Evolutionary conservation across 2,888 invertebrate species (phyloP).

Genomic region (Linnaemya tessellans): DNA sequence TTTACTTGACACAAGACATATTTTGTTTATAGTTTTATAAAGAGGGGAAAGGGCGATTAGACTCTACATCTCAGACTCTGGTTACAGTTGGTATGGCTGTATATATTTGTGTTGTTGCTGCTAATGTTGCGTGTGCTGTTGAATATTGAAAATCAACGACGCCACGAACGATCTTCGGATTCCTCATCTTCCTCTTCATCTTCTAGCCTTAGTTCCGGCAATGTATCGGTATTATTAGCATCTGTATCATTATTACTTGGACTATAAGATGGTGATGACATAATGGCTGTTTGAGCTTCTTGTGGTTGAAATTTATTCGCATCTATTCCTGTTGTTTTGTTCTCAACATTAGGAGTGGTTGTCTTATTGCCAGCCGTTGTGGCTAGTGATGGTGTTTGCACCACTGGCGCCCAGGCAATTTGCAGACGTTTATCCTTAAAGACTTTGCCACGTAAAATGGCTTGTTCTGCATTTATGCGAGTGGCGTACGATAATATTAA

Average conservation of each 20-base stretch:
- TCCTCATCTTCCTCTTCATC: slow-evolving; percentile 94
- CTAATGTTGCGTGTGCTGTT: slow-evolving; percentile 52
- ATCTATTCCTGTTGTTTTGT: slow-evolving; percentile 74
- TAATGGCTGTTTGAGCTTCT: slow-evolving; percentile 44
- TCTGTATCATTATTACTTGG: slow-evolving; percentile 76
- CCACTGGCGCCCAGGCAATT: slow-evolving; percentile 81
- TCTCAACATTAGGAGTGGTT: slow-evolving; percentile 75
- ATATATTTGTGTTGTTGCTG: slow-evolving; percentile 55
- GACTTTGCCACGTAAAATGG: slow-evolving; percentile 83
- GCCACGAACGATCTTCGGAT: slow-evolving; percentile 94
- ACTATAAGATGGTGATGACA: slow-evolving; percentile 56
- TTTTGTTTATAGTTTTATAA: slow-evolving; percentile 22
- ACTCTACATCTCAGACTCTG: slow-evolving; percentile 73
- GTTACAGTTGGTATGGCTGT: slow-evolving; percentile 70
- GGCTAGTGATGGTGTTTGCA: slow-evolving; percentile 74
- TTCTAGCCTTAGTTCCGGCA: slow-evolving; percentile 89
- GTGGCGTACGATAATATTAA: slow-evolving; percentile 82
- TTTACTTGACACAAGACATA: slow-evolving; percentile 36
- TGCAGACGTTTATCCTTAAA: slow-evolving; percentile 90
- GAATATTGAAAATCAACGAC: slow-evolving; percentile 87
- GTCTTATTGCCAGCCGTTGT: slow-evolving; percentile 53
- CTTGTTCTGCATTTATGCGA: slow-evolving; percentile 83
- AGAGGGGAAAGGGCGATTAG: slow-evolving; percentile 55
- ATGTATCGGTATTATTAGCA: slow-evolving; percentile 80
- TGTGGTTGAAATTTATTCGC: slow-evolving; percentile 66